Evolutionary conservation across 2,113 vertebrate species (phyloP).

Genomic region (Epinephelus lanceolatus): DNA sequence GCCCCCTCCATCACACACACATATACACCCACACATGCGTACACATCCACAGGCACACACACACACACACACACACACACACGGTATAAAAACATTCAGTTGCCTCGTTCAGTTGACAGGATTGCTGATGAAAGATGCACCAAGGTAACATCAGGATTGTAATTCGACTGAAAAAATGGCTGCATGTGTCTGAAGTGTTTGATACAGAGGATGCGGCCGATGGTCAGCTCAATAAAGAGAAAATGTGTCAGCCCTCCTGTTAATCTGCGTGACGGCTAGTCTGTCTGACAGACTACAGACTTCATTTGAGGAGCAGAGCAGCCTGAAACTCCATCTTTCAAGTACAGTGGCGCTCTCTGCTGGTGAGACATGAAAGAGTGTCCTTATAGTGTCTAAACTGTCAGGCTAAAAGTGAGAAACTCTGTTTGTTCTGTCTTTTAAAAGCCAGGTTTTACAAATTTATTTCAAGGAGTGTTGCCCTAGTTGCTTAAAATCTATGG

Average conservation of each 20-base stretch:
- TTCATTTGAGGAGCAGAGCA: slow-evolving; percentile 2
- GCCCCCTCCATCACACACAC: not conserved
- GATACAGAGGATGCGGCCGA: not conserved
- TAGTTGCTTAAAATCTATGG: not conserved
- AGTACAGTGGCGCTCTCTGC: slow-evolving; percentile 60
- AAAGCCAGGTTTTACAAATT: not conserved
- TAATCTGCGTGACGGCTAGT: slow-evolving; percentile 16
- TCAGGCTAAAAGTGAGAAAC: not conserved
- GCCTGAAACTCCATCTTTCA: not conserved
- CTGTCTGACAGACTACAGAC: slow-evolving; percentile 27
- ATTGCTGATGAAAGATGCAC: not conserved
- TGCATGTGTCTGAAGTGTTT: not conserved
- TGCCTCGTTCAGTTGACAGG: not conserved
- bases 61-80: slow-evolving; percentile 1
- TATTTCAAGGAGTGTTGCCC: not conserved
- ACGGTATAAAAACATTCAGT: not conserved
- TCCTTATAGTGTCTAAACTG: not conserved
- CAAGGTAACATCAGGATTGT: not conserved
- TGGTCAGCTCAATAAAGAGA: slow-evolving; percentile 9
- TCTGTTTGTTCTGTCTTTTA: not conserved
- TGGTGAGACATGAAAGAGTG: slow-evolving; percentile 36
- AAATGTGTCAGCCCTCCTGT: slow-evolving; percentile 20
- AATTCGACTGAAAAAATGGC: not conserved
- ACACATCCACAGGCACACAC: not conserved
- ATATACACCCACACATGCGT: not conserved